Conservation (phyloP, 1,140 invertebrate genomes). For the Eurosta solidaginis region DNA sequence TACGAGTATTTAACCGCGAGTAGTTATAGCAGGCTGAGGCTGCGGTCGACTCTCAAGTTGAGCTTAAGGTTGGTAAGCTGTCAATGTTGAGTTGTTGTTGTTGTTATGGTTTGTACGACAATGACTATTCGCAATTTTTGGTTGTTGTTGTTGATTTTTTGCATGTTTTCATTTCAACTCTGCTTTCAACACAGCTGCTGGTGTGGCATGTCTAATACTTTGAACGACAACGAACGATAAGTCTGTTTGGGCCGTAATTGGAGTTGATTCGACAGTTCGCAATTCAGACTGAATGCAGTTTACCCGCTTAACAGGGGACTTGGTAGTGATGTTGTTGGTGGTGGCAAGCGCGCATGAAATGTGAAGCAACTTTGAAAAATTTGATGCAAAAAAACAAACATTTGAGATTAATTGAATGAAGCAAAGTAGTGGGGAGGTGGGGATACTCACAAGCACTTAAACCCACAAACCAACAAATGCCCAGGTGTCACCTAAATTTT, state of each 20-base stretch:
- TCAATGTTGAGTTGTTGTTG: neutral
- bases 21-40: too few species aligned
- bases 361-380: neutral
- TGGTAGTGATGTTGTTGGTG: too few species aligned
- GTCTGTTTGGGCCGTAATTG: neutral
- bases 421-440: neutral
- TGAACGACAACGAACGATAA: constrained; percentile 17
- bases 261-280: constrained; percentile 10
- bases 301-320: neutral
- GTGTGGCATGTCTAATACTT: constrained; percentile 11
- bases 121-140: neutral
- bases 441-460: neutral
- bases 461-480: neutral
- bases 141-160: neutral
- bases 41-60: neutral
- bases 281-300: neutral
- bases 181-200: neutral
- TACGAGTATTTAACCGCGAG: too few species aligned
- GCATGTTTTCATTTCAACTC: neutral
- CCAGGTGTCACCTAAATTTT: constrained; percentile 1
- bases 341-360: neutral
- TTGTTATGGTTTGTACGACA: neutral
- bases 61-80: neutral
- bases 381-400: neutral
- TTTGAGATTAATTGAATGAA: neutral